Conservation (phyloP, 2,113 vertebrate species). For the Taxidea taxus region DNA sequence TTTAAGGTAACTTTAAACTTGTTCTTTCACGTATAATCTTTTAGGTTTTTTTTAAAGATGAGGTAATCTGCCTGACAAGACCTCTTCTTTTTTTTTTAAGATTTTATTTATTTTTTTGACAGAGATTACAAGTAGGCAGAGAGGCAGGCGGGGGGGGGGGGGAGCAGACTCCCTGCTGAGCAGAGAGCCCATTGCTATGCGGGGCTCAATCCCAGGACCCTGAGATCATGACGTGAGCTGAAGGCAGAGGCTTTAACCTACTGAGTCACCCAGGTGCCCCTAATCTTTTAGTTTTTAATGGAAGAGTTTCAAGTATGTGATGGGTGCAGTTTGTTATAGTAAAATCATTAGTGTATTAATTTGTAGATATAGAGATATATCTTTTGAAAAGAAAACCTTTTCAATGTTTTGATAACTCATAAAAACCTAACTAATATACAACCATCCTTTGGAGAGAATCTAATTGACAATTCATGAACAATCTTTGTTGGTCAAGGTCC, state of each 20-base stretch:
- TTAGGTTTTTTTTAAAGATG: too few species aligned
- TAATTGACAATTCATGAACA: not conserved
- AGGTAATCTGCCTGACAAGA: too few species aligned
- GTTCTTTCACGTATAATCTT: not conserved
- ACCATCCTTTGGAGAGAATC: not conserved
- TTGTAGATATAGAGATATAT: not conserved
- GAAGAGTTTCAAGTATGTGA: not conserved
- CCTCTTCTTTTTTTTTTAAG: too few species aligned
- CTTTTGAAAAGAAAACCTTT: not conserved
- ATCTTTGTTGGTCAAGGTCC: not conserved
- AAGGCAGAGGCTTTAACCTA: too few species aligned
- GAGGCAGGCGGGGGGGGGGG: too few species aligned
- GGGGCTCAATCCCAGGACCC: too few species aligned
- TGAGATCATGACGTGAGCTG: too few species aligned
- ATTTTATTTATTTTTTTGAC: too few species aligned
- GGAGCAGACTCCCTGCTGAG: too few species aligned
- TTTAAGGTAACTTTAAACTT: not conserved
- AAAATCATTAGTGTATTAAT: not conserved
- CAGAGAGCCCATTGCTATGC: too few species aligned
- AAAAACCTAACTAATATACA: not conserved
- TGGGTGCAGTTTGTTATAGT: not conserved
- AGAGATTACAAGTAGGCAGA: too few species aligned
- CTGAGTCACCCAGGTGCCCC: too few species aligned
- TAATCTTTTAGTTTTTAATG: not conserved
- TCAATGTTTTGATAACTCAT: not conserved